Evolutionary conservation across 2,113 vertebrate species (phyloP), one percentile per base, ranked within the genome.

Genomic region (Delphinapterus leucas): DNA sequence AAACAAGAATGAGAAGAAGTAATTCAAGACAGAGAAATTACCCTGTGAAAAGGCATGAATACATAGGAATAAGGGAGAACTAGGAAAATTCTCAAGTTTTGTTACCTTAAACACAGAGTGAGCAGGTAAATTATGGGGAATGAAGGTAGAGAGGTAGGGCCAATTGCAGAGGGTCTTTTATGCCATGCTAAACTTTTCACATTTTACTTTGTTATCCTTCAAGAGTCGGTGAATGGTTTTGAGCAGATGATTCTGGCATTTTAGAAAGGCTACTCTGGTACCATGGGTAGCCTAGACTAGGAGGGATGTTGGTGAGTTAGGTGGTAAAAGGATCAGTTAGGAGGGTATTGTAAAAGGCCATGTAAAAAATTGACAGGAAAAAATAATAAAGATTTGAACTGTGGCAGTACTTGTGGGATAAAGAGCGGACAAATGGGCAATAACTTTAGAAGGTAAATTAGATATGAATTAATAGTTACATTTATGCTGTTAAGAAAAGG

Each of bases 351-450:
- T 3, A 49, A 38, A 89, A 77, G 10, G 5, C 14, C 31, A 60
- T 14, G 21, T 47, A 26, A 70, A 77, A 67, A 31, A n/a, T 1
- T 55, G 36, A 55, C 36, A 36, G 9, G 33, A 65, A 20, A 65
- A 70, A 90, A 90, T 90, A 90, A 53, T 47, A 26, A 61, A 79
- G 26, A 55, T 6, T 21, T 38, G 55, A 41, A 84, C 5, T 87
- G 11, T 5, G n/a, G 3, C 18, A 58, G 20, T 68, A 15, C 20
- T 55, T 65, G 31, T 63, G 70, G 47, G 5, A 44, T 67, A 21
- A 83, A 91, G 44, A 33, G 3, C 81, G 26, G 28, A 41, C 26
- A 92, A 17, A 81, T n/a, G 60, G 49, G 23, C 83, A 61, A 61
- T 53, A 41, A 15, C 36, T 76, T 76, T 67, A 85, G 53, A 1